Evolutionary conservation across 2,113 vertebrate genomes (phyloP), one percentile per base, ranked within the genome.

Genomic region (Python bivittatus): DNA sequence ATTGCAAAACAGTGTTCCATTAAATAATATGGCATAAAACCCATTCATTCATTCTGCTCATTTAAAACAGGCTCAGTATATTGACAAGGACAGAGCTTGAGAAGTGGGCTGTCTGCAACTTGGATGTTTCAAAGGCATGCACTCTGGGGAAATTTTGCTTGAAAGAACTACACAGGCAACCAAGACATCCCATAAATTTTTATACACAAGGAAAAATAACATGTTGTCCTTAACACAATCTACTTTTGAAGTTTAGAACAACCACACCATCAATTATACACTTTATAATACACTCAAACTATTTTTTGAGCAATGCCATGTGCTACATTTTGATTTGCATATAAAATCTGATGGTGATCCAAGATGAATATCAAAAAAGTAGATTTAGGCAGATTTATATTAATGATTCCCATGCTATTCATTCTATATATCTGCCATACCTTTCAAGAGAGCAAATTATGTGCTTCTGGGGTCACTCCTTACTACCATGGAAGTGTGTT

Each of bases 1-100:
- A 79, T 64, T 90, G 48, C 61, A 68, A 68, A 68, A 89, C 27
- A 68, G 57, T 60, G 58, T 88, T 38, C 87, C 22, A 25, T 88
- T 88, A 88, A 58, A 61, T 48, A 88, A 42, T 64, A 42, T 89
- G 88, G 64, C 64, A 64, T 64, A 89, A 72, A 54, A 90, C 79
- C 48, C 72, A 38, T 90, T 33, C n/a, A 38, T 57, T 61, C 57
- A 84, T 58, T 90, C 79, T 58, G 90, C 22, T 27, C 9, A 85
- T 83, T 91, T 91, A 48, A 85, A 3, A 60, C 53, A 57, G 29
- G n/a, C 12, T n/a, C 11, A 27, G 68, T 48, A 29, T n/a, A 4
- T n/a, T 86, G 57, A 85, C 48, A 44, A 15, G 57, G 60, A 86
- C 42, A 91, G n/a, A 44, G 42, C 27, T 60, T 91, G 54, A 84